These are phyloP conservation scores for Lepus timidus DNA, from an alignment of 2,113 vertebrate species.

Conservation along the genomic window DNA sequence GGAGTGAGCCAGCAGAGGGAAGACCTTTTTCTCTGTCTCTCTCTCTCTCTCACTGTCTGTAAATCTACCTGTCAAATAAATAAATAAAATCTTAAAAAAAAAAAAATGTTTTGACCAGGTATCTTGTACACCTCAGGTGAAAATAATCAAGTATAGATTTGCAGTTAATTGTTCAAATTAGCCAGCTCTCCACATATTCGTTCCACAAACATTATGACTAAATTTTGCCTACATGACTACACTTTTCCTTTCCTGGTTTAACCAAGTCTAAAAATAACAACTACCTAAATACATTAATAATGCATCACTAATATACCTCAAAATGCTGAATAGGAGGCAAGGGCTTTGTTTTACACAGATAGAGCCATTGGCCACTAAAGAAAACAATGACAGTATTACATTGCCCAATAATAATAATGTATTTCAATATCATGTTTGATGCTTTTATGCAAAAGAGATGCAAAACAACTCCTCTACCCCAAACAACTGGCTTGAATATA, in stretches of 20 bases:
- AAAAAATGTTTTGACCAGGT: background rate
- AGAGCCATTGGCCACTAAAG: constrained; percentile 18
- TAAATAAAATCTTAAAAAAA: no score
- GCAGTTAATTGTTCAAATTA: constrained; percentile 37
- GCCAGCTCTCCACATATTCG: constrained; percentile 8
- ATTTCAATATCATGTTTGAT: background rate
- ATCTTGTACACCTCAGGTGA: background rate
- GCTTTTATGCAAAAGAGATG: constrained; percentile 51
- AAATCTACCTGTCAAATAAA: no score
- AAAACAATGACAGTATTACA: constrained; percentile 39
- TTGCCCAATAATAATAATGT: constrained; percentile 23
- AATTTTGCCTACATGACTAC: background rate
- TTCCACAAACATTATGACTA: background rate
- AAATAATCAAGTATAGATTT: background rate
- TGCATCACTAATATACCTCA: constrained; percentile 11
- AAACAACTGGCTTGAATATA: constrained; percentile 49
- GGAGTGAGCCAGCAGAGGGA: no score
- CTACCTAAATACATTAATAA: constrained; percentile 61
- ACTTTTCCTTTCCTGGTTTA: constrained; percentile 61
- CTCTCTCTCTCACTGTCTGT: no score
- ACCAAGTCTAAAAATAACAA: constrained; percentile 57
- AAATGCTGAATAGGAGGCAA: constrained; percentile 47
- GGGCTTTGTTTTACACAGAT: constrained; percentile 47
- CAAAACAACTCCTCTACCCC: constrained; percentile 33
- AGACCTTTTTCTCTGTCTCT: no score